Conservation (phyloP, 2,888 invertebrate genomes). For the Stomorhina lunata region DNA sequence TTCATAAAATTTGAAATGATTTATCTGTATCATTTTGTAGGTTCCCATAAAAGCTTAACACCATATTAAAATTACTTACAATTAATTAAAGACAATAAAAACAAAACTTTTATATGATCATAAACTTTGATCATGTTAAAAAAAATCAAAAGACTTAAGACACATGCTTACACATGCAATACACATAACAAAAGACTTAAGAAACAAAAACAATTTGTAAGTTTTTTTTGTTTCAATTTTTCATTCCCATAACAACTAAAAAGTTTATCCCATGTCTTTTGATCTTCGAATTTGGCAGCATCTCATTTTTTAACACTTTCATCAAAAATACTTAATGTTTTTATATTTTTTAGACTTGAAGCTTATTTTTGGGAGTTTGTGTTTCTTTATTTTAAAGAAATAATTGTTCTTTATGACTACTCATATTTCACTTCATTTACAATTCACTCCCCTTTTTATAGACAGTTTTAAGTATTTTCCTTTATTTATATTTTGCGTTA, state of each 20-base stretch:
- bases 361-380: background rate
- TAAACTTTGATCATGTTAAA: background rate
- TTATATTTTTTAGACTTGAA: background rate
- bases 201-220: background rate
- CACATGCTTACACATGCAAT: background rate
- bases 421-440: conserved; percentile 50
- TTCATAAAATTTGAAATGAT: background rate
- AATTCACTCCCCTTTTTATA: conserved; percentile 21
- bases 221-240: background rate
- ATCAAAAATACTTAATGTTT: conserved; percentile 15
- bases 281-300: conserved; percentile 16
- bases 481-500: background rate
- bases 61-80: conserved; percentile 15
- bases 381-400: background rate
- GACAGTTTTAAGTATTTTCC: conserved; percentile 6
- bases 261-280: background rate
- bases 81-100: conserved; percentile 18
- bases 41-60: conserved; percentile 9
- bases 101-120: background rate
- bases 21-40: conserved; percentile 12
- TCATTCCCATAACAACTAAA: background rate
- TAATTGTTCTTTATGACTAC: conserved; percentile 43
- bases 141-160: conserved; percentile 34
- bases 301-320: conserved; percentile 45
- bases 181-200: conserved; percentile 5